A percentile compares a stretch with the other conserved stretches of the same genome.
phyloP scores from a whole-genome alignment of 2,113 vertebrate genomes.

The Microtus pennsylvanicus region DNA sequence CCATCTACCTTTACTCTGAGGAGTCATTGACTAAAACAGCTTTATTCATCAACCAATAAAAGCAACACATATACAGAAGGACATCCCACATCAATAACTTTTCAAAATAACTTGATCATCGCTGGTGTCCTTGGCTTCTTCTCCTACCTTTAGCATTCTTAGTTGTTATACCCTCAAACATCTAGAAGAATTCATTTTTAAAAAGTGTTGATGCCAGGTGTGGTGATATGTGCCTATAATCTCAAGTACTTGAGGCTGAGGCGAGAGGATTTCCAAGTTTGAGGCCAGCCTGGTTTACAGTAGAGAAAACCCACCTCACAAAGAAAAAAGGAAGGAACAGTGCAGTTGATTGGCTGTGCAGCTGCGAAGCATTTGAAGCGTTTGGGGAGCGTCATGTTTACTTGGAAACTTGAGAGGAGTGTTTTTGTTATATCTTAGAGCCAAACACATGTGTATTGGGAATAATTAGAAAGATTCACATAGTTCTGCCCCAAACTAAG shows the following conservation, averaged over 20 bases:
- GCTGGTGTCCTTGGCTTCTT: background rate
- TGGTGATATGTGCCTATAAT: background rate
- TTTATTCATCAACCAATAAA: no score
- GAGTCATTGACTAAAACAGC: no score
- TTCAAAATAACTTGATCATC: background rate
- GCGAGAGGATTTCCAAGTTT: background rate
- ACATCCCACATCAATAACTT: background rate
- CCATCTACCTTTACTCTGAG: no score
- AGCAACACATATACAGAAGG: no score
- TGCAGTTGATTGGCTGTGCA: background rate
- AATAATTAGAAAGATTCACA: background rate
- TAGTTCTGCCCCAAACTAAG: background rate
- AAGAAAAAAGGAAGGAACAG: background rate
- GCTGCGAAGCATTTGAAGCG: background rate
- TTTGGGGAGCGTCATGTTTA: background rate
- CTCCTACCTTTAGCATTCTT: background rate
- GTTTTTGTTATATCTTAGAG: conserved; percentile 24
- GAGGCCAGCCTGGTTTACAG: background rate
- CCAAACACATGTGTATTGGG: background rate
- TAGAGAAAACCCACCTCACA: background rate
- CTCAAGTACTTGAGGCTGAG: background rate
- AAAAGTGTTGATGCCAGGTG: background rate
- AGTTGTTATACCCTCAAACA: background rate
- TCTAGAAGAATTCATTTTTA: background rate
- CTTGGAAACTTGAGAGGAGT: conserved; percentile 22